Base-by-base conservation (phyloP, 2,888 invertebrate species). In the Acronicta alni region DNA sequence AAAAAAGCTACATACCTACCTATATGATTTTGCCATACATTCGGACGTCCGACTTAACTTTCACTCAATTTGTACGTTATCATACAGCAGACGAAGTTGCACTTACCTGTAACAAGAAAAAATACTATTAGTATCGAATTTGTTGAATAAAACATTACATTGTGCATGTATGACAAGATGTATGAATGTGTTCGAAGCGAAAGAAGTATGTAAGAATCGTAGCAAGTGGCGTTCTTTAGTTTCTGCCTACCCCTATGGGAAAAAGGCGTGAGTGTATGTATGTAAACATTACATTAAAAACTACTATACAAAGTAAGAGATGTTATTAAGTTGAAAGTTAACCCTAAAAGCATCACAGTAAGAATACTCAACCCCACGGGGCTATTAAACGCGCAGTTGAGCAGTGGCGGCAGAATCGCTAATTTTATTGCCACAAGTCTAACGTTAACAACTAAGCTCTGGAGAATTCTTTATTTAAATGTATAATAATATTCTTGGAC, bases 41-140 rank as follows among this genome's bases (percentile, higher is more conserved):
- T n/a, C n/a, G n/a, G n/a, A n/a, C n/a, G n/a, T n/a, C n/a, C n/a
- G n/a, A n/a, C n/a, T n/a, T n/a, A n/a, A n/a, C n/a, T n/a, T n/a
- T n/a, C n/a, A n/a, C n/a, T n/a, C n/a, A n/a, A n/a, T n/a, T n/a
- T n/a, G n/a, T n/a, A n/a, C n/a, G n/a, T n/a, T n/a, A 23, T 37
- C 32, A 16, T 42, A 30, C 30, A 16, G 23, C 3, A 32, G 14
- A 2, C 1, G 0, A 44, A 16, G 12, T 2, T 45, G 23, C 10
- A 72, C 71, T 71, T 72, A 71, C 71, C 72, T 72, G 63, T 30
- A 72, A 71, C 48, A 57, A 71, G 43, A 41, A 38, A 38, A 16
- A 47, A 26, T 7, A 17, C 14, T 5, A 18, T 45, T 18, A 48
- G 30, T 10, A 20, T 17, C 3, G 9, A 30, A 12, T 17, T 26